A percentile compares a stretch with the other conserved stretches of the same genome.
phyloP scores from a whole-genome alignment of 2,888 invertebrate genomes.

The Endotricha flammealis region DNA sequence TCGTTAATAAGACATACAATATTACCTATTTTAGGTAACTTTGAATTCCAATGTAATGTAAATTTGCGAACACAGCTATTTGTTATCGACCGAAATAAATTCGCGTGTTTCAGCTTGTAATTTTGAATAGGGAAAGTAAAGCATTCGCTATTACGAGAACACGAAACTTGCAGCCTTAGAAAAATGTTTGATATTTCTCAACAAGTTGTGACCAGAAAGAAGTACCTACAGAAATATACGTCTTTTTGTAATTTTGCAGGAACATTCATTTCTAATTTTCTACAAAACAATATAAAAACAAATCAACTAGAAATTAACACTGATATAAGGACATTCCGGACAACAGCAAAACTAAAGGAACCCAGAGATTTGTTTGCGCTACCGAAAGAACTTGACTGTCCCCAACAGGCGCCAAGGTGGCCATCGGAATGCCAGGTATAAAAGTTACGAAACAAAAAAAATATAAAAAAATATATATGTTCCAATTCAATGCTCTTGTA shows the following conservation, averaged over 20 bases:
- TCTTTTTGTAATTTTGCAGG: too few relatives aligned
- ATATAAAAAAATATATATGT: background rate
- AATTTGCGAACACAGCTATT: background rate
- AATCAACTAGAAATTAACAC: conserved; percentile 84
- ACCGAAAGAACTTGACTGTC: conserved; percentile 83
- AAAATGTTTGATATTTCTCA: too few relatives aligned
- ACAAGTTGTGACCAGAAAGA: too few relatives aligned
- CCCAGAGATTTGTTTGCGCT: conserved; percentile 85
- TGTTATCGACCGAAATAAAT: background rate
- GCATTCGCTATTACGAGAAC: background rate
- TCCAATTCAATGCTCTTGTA: too few relatives aligned
- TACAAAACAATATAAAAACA: conserved; percentile 81
- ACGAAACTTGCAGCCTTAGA: background rate
- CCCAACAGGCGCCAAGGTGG: conserved; percentile 90
- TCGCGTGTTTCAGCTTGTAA: background rate
- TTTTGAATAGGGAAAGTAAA: background rate
- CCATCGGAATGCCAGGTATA: conserved; percentile 92
- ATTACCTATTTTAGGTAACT: background rate
- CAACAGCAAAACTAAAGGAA: conserved; percentile 82
- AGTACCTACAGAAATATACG: too few relatives aligned
- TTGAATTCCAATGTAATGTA: background rate
- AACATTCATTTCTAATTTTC: conserved; percentile 80
- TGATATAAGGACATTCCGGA: conserved; percentile 80
- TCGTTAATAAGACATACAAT: too few relatives aligned
- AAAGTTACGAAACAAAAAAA: background rate